Percentiles rank a stretch among this genome's conserved stretches.
These are phyloP conservation scores for Aphodius sticticus DNA, from an alignment of 2,888 invertebrate genomes.

Conservation along the genomic window DNA sequence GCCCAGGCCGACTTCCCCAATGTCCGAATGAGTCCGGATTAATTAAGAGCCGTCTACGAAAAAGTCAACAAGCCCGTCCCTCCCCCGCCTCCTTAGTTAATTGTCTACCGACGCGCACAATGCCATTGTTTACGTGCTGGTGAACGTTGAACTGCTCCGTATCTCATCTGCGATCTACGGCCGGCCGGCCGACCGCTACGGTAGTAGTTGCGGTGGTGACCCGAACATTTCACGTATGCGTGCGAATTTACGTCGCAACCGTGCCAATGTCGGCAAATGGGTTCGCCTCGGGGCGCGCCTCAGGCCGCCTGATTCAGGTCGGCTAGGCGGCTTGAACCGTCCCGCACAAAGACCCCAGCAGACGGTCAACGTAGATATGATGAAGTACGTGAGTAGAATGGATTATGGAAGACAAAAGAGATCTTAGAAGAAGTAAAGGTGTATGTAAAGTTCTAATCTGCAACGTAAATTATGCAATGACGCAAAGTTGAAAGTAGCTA, in stretches of 20 bases:
- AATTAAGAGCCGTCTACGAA: neutral
- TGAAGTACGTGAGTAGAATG: conserved; percentile 12
- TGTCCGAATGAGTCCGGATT: neutral
- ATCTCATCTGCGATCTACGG: neutral
- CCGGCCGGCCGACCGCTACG: neutral
- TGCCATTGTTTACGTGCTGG: conserved; percentile 4
- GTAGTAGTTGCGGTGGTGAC: neutral
- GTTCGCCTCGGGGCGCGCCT: conserved; percentile 31
- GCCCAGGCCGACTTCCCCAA: neutral
- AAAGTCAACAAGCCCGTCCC: neutral
- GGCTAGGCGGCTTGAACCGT: conserved; percentile 12
- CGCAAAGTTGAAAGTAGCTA: no score
- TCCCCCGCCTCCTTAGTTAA: neutral
- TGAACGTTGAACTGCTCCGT: neutral
- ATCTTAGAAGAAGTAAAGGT: neutral
- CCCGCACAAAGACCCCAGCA: neutral
- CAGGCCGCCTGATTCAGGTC: neutral
- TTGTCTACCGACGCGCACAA: neutral
- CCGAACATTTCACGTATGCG: neutral
- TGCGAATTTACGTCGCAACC: neutral
- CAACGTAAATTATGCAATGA: no score
- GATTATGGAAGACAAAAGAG: neutral
- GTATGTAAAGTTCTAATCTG: no score
- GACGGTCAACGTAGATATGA: neutral
- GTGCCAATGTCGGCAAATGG: conserved; percentile 14